A percentile compares a stretch with the other conserved stretches of the same genome.
These are phyloP conservation scores for Leucophora obtusa DNA, from an alignment of 2,888 invertebrate species.

Conservation along the genomic window DNA sequence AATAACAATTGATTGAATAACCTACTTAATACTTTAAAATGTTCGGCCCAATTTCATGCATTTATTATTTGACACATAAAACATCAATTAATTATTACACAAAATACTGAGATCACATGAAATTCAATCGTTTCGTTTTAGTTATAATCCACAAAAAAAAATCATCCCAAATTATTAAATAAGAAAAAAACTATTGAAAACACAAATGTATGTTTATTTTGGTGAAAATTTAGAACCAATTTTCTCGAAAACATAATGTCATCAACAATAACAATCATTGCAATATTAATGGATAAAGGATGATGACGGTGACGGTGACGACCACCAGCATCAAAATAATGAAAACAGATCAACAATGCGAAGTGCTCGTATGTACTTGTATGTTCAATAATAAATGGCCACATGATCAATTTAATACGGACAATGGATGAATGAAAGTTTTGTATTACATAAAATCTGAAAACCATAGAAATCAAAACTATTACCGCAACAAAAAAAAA, in stretches of 20 bases:
- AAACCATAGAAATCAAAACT: slow-evolving; percentile 60
- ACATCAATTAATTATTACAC: too few relatives aligned
- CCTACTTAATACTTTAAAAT: too few relatives aligned
- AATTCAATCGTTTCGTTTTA: background rate
- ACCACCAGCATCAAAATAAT: slow-evolving; percentile 18
- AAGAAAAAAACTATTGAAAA: background rate
- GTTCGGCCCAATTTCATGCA: too few relatives aligned
- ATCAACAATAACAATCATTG: slow-evolving; percentile 56
- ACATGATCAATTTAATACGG: slow-evolving; percentile 71
- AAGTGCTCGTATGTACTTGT: slow-evolving; percentile 16
- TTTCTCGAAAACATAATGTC: slow-evolving; percentile 42
- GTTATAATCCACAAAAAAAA: background rate
- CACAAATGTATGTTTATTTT: background rate
- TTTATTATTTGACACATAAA: too few relatives aligned
- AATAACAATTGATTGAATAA: too few relatives aligned
- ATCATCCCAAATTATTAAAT: background rate
- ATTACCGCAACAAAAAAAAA: slow-evolving; percentile 56
- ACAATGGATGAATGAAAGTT: slow-evolving; percentile 70
- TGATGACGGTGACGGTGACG: background rate
- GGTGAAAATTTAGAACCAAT: slow-evolving; percentile 16
- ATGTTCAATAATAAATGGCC: slow-evolving; percentile 56
- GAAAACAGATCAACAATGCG: slow-evolving; percentile 42
- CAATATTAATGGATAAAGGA: slow-evolving; percentile 24
- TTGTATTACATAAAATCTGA: background rate
- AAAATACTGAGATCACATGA: too few relatives aligned